Evolutionary conservation across 2,888 invertebrate species (phyloP), one percentile per base, ranked within the genome.

Genomic region (Hermaeophaga mercurialis): DNA sequence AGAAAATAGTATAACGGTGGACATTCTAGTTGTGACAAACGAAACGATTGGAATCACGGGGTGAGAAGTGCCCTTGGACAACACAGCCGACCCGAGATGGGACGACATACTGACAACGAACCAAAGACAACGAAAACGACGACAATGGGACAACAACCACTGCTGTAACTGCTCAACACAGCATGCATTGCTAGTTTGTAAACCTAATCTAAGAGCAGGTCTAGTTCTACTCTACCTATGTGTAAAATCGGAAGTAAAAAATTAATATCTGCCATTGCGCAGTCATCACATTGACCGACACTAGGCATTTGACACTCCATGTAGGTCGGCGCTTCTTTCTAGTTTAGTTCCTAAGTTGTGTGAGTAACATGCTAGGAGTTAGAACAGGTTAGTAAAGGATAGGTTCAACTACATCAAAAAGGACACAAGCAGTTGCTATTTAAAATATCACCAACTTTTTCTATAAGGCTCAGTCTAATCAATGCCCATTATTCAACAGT

Each of bases 391-490:
- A 48, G 59, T 56, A 54, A 53, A 64, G 54, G 60, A 61, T 41
- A 56, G 41, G 56, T 33, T 57, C 15, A 18, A 48, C 53, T 57
- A 56, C 28, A 62, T 64, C 59, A 60, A 53, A 64, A 66, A 62
- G 54, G 67, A 66, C 59, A 67, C 67, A 73, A 72, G 71, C 73
- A 72, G 66, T 68, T 68, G 66, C 68, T 66, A 69, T 68, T 73
- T 75, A 76, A 77, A 75, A 73, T 77, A 77, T 77, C 76, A 76
- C 76, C 76, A 75, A 76, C 73, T 75, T 70, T 68, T 66, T 68
- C 66, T 70, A 70, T 28, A 47, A 41, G 41, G 15, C 41, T 41
- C 33, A 41, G 31, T 28, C n/a, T n/a, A n/a, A n/a, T n/a, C n/a
- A n/a, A n/a, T n/a, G n/a, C n/a, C n/a, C n/a, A n/a, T n/a, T n/a